Evolutionary conservation across 1,140 invertebrate species (phyloP).

Genomic region (Drosophila trapezifrons): DNA sequence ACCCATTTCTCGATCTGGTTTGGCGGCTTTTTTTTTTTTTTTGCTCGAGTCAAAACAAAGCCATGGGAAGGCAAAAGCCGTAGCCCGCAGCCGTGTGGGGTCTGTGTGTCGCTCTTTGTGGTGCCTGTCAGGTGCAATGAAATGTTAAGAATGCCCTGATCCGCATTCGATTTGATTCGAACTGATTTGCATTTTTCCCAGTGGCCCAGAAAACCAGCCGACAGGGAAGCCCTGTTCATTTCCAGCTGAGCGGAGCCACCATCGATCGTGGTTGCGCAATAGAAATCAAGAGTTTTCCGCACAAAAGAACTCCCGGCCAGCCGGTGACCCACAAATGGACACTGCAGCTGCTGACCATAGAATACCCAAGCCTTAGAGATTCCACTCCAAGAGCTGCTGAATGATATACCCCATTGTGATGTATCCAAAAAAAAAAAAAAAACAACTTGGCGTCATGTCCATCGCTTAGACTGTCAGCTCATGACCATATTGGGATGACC

Average conservation of each 20-base stretch:
- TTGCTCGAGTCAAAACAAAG: conserved; percentile 34
- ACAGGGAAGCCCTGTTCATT: conserved; percentile 14
- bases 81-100: conserved; percentile 22
- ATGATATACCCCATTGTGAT: neutral
- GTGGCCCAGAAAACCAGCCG: conserved; percentile 30
- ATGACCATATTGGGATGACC: conserved; percentile 59
- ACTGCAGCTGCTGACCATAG: conserved; percentile 19
- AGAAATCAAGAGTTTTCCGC: conserved; percentile 62
- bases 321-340: conserved; percentile 64
- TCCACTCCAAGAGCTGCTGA: neutral
- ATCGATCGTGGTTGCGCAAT: conserved; percentile 65
- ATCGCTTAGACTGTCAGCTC: conserved; percentile 20
- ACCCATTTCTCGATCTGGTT: conserved; percentile 55
- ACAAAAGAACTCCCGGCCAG: conserved; percentile 33
- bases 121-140: conserved; percentile 31
- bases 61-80: conserved; percentile 10
- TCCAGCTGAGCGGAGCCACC: conserved; percentile 32
- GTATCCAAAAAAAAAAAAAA: no score
- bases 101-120: conserved; percentile 7
- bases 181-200: conserved; percentile 38
- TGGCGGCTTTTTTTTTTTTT: conserved; percentile 47
- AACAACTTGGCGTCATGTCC: conserved; percentile 48
- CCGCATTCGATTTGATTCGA: conserved; percentile 43
- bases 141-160: conserved; percentile 48
- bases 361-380: conserved; percentile 10